Conservation (phyloP, 1,140 invertebrate species). For the Drosophila gunungcola region DNA sequence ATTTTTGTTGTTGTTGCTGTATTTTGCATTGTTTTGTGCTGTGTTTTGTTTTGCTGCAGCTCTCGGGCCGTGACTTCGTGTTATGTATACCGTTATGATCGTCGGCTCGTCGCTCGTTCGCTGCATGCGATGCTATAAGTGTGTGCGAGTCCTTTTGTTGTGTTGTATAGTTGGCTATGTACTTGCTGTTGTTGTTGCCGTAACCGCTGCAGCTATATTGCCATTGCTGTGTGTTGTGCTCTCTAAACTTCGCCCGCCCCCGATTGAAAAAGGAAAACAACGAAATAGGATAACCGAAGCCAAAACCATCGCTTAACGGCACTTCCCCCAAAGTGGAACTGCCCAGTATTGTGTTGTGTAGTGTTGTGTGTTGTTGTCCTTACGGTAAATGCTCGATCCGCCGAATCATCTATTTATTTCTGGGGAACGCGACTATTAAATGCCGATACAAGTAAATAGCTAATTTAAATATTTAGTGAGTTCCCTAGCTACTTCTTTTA, state of each 20-base stretch:
- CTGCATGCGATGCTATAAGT: slow-evolving; percentile 28
- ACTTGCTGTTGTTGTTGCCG: slow-evolving; percentile 55
- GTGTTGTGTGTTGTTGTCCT: slow-evolving; percentile 48
- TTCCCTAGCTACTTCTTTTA: no score
- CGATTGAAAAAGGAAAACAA: slow-evolving; percentile 34
- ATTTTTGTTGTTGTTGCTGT: slow-evolving; percentile 66
- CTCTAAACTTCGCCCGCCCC: slow-evolving; percentile 58
- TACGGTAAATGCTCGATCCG: slow-evolving; percentile 13
- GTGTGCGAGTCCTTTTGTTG: slow-evolving; percentile 58
- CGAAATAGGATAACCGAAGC: slow-evolving; percentile 21
- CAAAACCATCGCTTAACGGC: slow-evolving; percentile 36
- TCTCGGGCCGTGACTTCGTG: slow-evolving; percentile 78
- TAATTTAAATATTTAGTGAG: no score
- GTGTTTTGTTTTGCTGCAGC: slow-evolving; percentile 83
- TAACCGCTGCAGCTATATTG: slow-evolving; percentile 53
- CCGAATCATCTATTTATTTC: background rate
- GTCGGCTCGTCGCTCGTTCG: slow-evolving; percentile 73
- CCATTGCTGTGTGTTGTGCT: slow-evolving; percentile 61
- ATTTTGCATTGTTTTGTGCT: slow-evolving; percentile 83
- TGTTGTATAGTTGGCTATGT: slow-evolving; percentile 60
- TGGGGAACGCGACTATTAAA: background rate
- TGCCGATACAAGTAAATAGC: background rate
- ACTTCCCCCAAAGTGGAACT: slow-evolving; percentile 45
- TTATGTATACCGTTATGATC: slow-evolving; percentile 79
- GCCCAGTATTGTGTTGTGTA: slow-evolving; percentile 56